Conservation (phyloP, 2,888 invertebrate species). For the Siphonodentalium dalli region DNA sequence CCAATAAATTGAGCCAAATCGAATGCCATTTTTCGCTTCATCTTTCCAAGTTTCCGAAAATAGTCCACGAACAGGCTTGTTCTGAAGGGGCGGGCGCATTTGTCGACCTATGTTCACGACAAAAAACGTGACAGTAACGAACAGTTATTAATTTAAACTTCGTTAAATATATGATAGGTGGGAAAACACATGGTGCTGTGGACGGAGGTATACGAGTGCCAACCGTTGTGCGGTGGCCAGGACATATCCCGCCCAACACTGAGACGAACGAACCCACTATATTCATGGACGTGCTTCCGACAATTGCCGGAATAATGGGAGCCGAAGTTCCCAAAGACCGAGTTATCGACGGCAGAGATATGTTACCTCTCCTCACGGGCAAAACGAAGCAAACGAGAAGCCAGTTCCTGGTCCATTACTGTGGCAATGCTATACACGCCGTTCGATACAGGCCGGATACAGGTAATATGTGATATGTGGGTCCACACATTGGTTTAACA, state of each 20-base stretch:
- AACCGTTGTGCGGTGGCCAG: constrained; percentile 56
- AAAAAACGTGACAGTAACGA: too few species aligned
- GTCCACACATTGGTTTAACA: too few species aligned
- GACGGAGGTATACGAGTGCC: constrained; percentile 66
- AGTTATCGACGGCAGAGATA: constrained; percentile 57
- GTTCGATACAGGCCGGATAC: constrained; percentile 44
- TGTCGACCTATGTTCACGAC: too few species aligned
- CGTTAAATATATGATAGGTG: too few species aligned
- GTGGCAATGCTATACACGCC: constrained; percentile 53
- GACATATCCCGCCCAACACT: constrained; percentile 38
- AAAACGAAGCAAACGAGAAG: constrained; percentile 40
- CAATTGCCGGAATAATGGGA: constrained; percentile 48
- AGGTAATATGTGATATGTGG: too few species aligned
- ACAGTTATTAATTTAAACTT: too few species aligned
- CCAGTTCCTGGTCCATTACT: constrained; percentile 63
- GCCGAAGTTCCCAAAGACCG: constrained; percentile 39
- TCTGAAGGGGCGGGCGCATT: too few species aligned
- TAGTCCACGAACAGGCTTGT: too few species aligned
- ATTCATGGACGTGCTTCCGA: constrained; percentile 63
- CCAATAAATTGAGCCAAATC: too few species aligned
- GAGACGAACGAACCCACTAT: constrained; percentile 52
- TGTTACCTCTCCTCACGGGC: constrained; percentile 53
- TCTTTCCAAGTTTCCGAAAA: too few species aligned
- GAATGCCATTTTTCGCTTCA: too few species aligned
- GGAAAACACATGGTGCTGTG: constrained; percentile 58